phyloP scores from a whole-genome alignment of 2,797 vertebrate genomes.

The Muraenolepis orangiensis region DNA sequence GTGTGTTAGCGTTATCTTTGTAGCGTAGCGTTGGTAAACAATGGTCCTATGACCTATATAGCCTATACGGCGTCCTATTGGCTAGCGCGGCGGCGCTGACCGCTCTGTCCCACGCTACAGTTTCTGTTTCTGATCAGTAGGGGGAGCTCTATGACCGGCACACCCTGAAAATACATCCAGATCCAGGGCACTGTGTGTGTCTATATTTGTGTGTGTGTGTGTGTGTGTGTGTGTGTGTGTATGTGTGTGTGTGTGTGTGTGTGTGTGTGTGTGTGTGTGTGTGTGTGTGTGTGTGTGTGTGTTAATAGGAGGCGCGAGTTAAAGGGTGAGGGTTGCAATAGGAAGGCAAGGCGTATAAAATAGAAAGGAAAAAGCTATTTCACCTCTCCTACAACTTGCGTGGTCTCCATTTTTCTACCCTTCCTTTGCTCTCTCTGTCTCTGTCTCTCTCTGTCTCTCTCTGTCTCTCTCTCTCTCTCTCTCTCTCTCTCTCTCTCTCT shows the following conservation, averaged over 20 bases:
- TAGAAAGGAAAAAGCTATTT: conserved; percentile 85
- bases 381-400: conserved; percentile 79
- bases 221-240: conserved; percentile 17
- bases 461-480: conserved; percentile 9
- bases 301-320: conserved; percentile 71
- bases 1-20: conserved; percentile 30
- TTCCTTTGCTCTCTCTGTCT: not conserved
- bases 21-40: conserved; percentile 59
- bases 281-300: conserved; percentile 58
- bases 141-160: conserved; percentile 95
- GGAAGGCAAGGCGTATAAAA: conserved; percentile 74
- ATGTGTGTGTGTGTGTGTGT: conserved; percentile 11
- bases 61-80: conserved; percentile 47
- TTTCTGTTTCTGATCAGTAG: conserved; percentile 79
- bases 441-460: conserved; percentile 11
- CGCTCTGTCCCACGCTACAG: conserved; percentile 62
- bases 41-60: conserved; percentile 68
- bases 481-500: conserved; percentile 49
- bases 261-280: conserved; percentile 40
- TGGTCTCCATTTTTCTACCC: conserved; percentile 54
- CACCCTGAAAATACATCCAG: conserved; percentile 42
- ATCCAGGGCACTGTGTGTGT: conserved; percentile 45
- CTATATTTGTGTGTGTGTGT: conserved; percentile 23
- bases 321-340: conserved; percentile 71
- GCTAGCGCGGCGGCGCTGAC: conserved; percentile 52